Evolutionary conservation across 1,140 invertebrate species (phyloP).

Genomic region (Drosophila willistoni): DNA sequence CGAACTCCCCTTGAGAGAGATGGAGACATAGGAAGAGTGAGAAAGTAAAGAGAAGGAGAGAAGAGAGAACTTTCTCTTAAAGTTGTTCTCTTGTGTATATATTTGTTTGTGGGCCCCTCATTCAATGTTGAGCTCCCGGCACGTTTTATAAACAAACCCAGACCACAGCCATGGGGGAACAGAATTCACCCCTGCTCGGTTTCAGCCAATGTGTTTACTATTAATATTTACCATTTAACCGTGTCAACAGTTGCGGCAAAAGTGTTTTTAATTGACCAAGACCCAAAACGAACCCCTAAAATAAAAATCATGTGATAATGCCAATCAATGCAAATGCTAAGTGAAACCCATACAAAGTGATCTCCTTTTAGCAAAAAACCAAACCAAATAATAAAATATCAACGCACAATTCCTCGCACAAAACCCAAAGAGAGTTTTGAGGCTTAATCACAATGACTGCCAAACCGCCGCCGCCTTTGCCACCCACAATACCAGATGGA

Average conservation of each 20-base stretch:
- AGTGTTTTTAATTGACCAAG: conserved; percentile 38
- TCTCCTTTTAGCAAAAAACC: conserved; percentile 4
- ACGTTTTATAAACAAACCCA: conserved; percentile 79
- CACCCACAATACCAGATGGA: conserved; percentile 52
- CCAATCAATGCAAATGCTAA: conserved; percentile 32
- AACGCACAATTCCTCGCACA: conserved; percentile 9
- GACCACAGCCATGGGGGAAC: conserved; percentile 26
- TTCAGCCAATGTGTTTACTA: conserved; percentile 47
- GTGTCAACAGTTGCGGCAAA: conserved; percentile 59
- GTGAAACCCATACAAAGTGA: conserved; percentile 34
- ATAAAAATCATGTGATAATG: conserved; percentile 57
- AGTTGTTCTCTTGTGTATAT: conserved; percentile 44
- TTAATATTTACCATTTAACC: conserved; percentile 55
- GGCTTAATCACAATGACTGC: conserved; percentile 52
- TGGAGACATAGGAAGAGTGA: neutral
- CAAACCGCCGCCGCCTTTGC: conserved; percentile 67
- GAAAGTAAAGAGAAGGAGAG: conserved; percentile 4
- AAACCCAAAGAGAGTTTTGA: conserved; percentile 16
- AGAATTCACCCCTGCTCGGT: too few relatives aligned
- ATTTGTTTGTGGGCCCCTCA: conserved; percentile 54
- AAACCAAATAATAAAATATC: neutral
- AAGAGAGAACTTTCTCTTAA: conserved; percentile 8
- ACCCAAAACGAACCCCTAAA: conserved; percentile 9
- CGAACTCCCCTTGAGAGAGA: neutral
- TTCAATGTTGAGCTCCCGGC: conserved; percentile 71